phyloP scores from a whole-genome alignment of 2,113 vertebrate genomes.

The Chloropsis hardwickii region DNA sequence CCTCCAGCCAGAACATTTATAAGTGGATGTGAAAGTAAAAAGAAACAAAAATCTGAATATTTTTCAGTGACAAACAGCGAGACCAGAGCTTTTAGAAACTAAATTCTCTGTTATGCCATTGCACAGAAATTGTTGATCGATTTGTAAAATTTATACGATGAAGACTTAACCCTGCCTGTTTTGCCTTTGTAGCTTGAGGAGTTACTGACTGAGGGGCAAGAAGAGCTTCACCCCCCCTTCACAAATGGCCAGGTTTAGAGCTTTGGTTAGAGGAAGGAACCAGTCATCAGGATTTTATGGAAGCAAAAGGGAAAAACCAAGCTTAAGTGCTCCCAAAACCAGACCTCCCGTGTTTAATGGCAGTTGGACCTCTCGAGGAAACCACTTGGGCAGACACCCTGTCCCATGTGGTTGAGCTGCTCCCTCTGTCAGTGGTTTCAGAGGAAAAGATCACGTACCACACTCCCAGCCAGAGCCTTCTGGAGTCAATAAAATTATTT shows the following conservation, averaged over 20 bases:
- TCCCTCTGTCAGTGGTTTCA: slow-evolving; percentile 23
- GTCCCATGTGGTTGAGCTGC: neutral
- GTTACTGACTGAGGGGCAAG: neutral
- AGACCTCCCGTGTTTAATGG: slow-evolving; percentile 25
- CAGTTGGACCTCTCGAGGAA: slow-evolving; percentile 28
- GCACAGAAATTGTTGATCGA: neutral
- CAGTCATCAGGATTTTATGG: neutral
- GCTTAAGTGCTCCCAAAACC: neutral
- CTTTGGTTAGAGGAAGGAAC: neutral
- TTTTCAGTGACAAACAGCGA: neutral
- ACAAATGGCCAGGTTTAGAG: neutral
- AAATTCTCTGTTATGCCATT: neutral
- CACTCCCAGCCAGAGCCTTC: neutral
- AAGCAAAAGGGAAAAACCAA: neutral
- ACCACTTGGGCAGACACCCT: slow-evolving; percentile 4
- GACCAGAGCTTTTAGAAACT: neutral
- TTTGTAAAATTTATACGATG: neutral
- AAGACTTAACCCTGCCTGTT: neutral
- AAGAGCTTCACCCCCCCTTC: neutral
- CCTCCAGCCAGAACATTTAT: neutral
- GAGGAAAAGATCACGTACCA: neutral
- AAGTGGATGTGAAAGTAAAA: neutral
- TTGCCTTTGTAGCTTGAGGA: neutral
- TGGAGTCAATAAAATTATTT: neutral
- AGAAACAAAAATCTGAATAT: neutral